Base-by-base conservation (phyloP, 35 echinoderm and acorn worm species). In the Ophiothrix spiculata region DNA sequence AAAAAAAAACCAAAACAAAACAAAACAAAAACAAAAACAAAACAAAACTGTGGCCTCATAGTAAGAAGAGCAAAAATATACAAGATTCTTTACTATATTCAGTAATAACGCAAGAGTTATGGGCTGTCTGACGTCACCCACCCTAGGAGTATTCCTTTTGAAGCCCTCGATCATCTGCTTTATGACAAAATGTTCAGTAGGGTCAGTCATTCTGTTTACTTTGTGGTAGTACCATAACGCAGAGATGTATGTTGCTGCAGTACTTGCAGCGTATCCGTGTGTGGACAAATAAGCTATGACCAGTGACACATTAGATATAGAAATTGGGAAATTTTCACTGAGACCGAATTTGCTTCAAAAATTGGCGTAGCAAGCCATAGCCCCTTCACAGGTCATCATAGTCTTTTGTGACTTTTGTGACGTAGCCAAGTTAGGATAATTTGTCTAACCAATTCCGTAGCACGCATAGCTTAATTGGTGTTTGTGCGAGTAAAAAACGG, bases 121-220 rank as follows among this genome's bases (percentile, higher is more conserved):
- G 39, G 46, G 82, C 21, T 49, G 31, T 19, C 82, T 32, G 21
- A 25, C 1, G 38, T 84, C 82, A 1, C 23, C 0, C 21, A 11
- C 21, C 15, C 46, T 0, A 11, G 3, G 10, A 31, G 23, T 63
- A 10, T 4, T 1, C 56, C 82, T n/a, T 34, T 37, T 36, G 25
- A 38, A 84, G 23, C 82, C 82, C 17, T 74, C 82, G 14, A 84
- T 10, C 45, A 84, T 35, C 3, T 42, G 3, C 46, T 17, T 64
- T 36, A 84, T 39, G 35, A 56, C 12, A 35, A 84, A 84, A 63
- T 19, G 0, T 36, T 35, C 29, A 25, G 84, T 86, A 23, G 39
- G 12, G 35, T 77, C 64, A 1, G 32, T 10, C 38, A 77, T 28
- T 6, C 69, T 56, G 0, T 34, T 75, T 1, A 32, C 19, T 15